These are phyloP conservation scores for Pogoniulus pusillus DNA, from an alignment of 2,797 vertebrate species.

Conservation along the genomic window DNA sequence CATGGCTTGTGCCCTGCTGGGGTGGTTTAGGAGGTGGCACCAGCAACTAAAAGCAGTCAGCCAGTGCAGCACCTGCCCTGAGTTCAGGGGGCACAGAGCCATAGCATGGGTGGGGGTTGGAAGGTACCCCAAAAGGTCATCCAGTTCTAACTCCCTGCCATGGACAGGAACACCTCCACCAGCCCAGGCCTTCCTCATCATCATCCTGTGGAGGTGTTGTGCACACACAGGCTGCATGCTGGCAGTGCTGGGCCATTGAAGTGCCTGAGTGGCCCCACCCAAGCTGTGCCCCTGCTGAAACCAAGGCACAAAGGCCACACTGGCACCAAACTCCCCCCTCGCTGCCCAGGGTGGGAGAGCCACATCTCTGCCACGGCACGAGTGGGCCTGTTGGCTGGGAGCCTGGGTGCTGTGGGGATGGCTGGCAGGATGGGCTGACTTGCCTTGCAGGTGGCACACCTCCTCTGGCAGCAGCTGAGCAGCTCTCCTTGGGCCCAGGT, in stretches of 20 bases:
- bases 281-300: not conserved
- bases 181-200: not conserved
- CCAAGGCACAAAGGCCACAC: not conserved
- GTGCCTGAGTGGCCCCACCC: not conserved
- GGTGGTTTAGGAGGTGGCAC: not conserved
- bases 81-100: too few relatives aligned
- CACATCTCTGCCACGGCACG: not conserved
- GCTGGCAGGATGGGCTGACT: not conserved
- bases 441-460: slow-evolving; percentile 35
- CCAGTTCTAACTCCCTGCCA: too few relatives aligned
- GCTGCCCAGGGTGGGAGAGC: accelerated
- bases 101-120: too few relatives aligned
- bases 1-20: too few relatives aligned
- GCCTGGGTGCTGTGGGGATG: not conserved
- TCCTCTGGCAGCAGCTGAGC: not conserved
- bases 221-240: accelerated
- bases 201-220: not conserved
- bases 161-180: too few relatives aligned
- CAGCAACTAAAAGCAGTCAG: accelerated
- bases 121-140: too few relatives aligned
- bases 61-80: accelerated
- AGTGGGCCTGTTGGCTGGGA: not conserved
- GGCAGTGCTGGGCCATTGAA: not conserved
- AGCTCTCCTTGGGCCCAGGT: not conserved
- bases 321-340: accelerated